A percentile compares a stretch with the other conserved stretches of the same genome.
These are phyloP conservation scores for Bombus sibiricus DNA, from an alignment of 1,140 invertebrate species.

Conservation along the genomic window DNA sequence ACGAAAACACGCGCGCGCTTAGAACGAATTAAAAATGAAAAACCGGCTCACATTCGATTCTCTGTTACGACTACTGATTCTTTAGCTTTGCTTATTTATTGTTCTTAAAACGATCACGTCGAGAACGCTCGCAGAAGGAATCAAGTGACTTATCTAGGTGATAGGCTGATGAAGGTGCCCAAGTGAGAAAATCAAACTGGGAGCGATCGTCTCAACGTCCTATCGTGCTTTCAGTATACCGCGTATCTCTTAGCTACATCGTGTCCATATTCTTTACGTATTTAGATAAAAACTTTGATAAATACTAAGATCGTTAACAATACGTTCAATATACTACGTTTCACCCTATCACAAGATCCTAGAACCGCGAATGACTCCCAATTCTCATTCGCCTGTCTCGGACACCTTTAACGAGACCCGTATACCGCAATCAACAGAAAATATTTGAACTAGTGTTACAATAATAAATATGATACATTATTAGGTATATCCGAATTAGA, in stretches of 20 bases:
- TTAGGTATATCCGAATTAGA: conserved; percentile 82
- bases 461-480: conserved; percentile 72
- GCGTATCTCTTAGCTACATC: too few relatives aligned
- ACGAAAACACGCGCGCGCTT: conserved; percentile 30
- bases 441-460: conserved; percentile 67
- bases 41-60: background rate
- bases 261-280: background rate
- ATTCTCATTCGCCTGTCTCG: conserved; percentile 56
- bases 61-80: background rate
- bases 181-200: conserved; percentile 66
- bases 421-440: conserved; percentile 65
- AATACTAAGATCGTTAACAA: background rate
- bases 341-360: background rate
- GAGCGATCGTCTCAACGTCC: conserved; percentile 1
- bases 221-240: background rate
- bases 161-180: conserved; percentile 63
- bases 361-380: conserved; percentile 41
- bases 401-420: conserved; percentile 63
- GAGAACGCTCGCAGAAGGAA: conserved; percentile 66
- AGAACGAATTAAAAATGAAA: background rate
- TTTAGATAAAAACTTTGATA: background rate
- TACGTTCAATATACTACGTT: background rate
- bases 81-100: background rate
- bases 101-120: conserved; percentile 34
- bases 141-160: conserved; percentile 62